Base-by-base conservation (phyloP, 2,888 invertebrate genomes). In the Chamaedrilus cognettii region DNA sequence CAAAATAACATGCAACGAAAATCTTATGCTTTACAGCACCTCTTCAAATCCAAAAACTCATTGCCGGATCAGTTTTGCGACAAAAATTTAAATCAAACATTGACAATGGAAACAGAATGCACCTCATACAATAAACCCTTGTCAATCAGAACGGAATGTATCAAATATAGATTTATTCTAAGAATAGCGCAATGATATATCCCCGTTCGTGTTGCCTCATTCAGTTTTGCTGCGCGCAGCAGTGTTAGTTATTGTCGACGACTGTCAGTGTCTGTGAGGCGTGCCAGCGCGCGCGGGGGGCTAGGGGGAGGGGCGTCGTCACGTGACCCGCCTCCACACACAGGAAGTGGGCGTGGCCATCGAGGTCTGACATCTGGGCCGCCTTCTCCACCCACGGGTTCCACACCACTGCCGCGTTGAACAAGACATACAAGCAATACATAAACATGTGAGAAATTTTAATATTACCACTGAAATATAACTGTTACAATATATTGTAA, bases 371-470 rank as follows among this genome's bases (percentile, higher is more conserved):
- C 86, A 96, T 93, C 82, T 93, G 93, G 77, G 93, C 91, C 32
- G 96, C 95, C 83, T 91, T 92, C 78, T 95, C 94, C n/a, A n/a
- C n/a, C 96, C 96, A 96, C 0, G 96, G 96, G 87, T 96, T 96
- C 96, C 96, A 97, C 73, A 96, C 89, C 73, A 96, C 96, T 83
- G 80, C 60, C n/a, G n/a, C n/a, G n/a, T n/a, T n/a, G n/a, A n/a
- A n/a, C n/a, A n/a, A n/a, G n/a, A n/a, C 74, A 78, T 63, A n/a
- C 26, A 59, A 1, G 1, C 19, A 58, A 59, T 28, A 28, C 30
- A n/a, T n/a, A n/a, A n/a, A n/a, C n/a, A n/a, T n/a, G n/a, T n/a
- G n/a, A n/a, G n/a, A n/a, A n/a, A n/a, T n/a, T n/a, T n/a, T n/a
- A n/a, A n/a, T n/a, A n/a, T n/a, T n/a, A n/a, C n/a, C n/a, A n/a